A percentile compares a stretch with the other conserved stretches of the same genome.
phyloP scores from a whole-genome alignment of 1,140 invertebrate species.

The Acromyrmex echinatior region DNA sequence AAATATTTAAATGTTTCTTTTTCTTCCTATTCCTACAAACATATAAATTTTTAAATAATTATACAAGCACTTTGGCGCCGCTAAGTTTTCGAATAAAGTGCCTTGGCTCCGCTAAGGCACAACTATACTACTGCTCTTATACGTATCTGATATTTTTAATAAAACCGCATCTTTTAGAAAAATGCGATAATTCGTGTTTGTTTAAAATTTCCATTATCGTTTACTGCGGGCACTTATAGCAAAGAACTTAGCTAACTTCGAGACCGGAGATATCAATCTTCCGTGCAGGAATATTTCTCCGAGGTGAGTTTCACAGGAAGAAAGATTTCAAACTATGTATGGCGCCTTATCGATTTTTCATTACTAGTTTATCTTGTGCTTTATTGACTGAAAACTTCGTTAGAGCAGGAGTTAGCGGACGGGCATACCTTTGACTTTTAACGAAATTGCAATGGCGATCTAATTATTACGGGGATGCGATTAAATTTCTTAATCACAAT shows the following conservation, averaged over 20 bases:
- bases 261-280: constrained; percentile 57
- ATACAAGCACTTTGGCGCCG: too few species aligned
- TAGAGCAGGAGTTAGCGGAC: constrained; percentile 43
- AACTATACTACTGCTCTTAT: too few species aligned
- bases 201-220: constrained; percentile 33
- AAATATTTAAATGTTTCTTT: too few species aligned
- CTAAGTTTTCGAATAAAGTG: too few species aligned
- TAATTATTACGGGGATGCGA: constrained; percentile 51
- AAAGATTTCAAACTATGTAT: constrained; percentile 62
- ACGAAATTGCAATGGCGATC: constrained; percentile 53
- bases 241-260: constrained; percentile 38
- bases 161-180: not conserved
- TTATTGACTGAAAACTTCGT: constrained; percentile 61
- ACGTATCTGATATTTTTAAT: not conserved
- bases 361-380: constrained; percentile 58
- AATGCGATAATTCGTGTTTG: constrained; percentile 21
- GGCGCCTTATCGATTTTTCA: constrained; percentile 53
- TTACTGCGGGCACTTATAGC: constrained; percentile 27
- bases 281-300: constrained; percentile 43
- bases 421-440: constrained; percentile 61
- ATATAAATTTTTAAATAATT: too few species aligned
- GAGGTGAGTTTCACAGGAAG: constrained; percentile 17
- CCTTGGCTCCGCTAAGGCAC: too few species aligned
- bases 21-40: too few species aligned
- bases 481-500: constrained; percentile 60